A percentile compares a stretch with the other conserved stretches of the same genome.
phyloP scores from a whole-genome alignment of 2,888 invertebrate genomes.

The Cheilosia vulpina region DNA sequence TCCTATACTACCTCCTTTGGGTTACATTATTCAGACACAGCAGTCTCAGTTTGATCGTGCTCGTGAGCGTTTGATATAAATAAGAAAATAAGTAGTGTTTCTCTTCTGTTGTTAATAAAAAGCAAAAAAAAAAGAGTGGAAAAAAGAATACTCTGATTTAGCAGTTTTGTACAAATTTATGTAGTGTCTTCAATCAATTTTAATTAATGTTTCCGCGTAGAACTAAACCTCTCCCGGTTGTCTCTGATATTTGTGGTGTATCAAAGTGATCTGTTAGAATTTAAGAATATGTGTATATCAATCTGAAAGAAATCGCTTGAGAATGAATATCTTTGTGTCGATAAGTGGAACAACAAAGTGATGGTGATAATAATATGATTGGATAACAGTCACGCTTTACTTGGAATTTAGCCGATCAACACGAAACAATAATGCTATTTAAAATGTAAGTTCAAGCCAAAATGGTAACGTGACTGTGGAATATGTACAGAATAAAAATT shows the following conservation, averaged over 20 bases:
- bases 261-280: constrained; percentile 26
- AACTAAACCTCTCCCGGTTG: constrained; percentile 14
- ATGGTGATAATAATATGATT: constrained; percentile 24
- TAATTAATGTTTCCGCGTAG: constrained; percentile 54
- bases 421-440: constrained; percentile 37
- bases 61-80: constrained; percentile 55
- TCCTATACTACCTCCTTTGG: constrained; percentile 58
- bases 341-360: constrained; percentile 65
- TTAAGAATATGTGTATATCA: constrained; percentile 1
- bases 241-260: constrained; percentile 14
- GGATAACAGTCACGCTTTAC: constrained; percentile 56
- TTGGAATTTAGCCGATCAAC: constrained; percentile 53
- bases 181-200: constrained; percentile 50
- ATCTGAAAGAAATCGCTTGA: constrained; percentile 6
- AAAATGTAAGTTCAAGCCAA: constrained; percentile 60
- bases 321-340: constrained; percentile 33
- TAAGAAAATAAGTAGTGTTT: not conserved
- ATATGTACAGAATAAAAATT: not conserved
- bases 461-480: constrained; percentile 32
- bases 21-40: constrained; percentile 57
- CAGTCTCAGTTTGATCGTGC: constrained; percentile 66
- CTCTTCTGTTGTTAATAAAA: not conserved
- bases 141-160: constrained; percentile 3
- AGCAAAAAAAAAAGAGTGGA: not conserved
- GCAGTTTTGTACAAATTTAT: constrained; percentile 22